phyloP scores from a whole-genome alignment of 2,113 vertebrate genomes.

The Chionis minor region DNA sequence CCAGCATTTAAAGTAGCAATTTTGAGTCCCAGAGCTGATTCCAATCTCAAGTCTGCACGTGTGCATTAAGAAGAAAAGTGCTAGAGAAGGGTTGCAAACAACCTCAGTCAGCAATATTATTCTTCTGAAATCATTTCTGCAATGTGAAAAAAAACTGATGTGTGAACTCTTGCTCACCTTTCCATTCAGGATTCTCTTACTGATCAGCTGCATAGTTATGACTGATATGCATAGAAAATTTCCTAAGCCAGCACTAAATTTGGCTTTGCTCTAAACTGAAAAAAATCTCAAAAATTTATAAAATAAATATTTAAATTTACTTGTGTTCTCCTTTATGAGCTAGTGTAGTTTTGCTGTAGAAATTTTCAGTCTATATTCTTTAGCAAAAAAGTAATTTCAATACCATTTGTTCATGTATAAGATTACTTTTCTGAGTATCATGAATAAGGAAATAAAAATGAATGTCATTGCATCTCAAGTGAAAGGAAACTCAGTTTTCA shows the following conservation, averaged over 20 bases:
- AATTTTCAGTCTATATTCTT: neutral
- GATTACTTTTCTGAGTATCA: neutral
- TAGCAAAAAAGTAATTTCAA: neutral
- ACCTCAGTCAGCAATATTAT: neutral
- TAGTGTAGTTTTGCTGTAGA: neutral
- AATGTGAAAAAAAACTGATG: neutral
- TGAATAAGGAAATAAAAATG: neutral
- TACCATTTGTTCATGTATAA: neutral
- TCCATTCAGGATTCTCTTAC: neutral
- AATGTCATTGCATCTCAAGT: neutral
- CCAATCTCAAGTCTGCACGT: slow-evolving; percentile 9
- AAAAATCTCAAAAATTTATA: neutral
- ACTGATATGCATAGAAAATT: neutral
- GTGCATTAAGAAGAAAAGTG: slow-evolving; percentile 28
- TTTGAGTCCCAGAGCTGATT: slow-evolving; percentile 48
- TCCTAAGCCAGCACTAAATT: neutral
- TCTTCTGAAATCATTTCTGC: slow-evolving; percentile 28
- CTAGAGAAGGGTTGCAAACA: neutral
- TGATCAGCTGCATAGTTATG: slow-evolving; percentile 2
- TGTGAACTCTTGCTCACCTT: slow-evolving; percentile 44
- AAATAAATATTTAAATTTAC: neutral
- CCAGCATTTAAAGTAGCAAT: slow-evolving; percentile 55
- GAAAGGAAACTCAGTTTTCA: neutral
- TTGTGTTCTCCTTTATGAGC: neutral
- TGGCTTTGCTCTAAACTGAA: neutral